Conservation (phyloP, 2,888 invertebrate genomes). For the Charanyca ferruginea region DNA sequence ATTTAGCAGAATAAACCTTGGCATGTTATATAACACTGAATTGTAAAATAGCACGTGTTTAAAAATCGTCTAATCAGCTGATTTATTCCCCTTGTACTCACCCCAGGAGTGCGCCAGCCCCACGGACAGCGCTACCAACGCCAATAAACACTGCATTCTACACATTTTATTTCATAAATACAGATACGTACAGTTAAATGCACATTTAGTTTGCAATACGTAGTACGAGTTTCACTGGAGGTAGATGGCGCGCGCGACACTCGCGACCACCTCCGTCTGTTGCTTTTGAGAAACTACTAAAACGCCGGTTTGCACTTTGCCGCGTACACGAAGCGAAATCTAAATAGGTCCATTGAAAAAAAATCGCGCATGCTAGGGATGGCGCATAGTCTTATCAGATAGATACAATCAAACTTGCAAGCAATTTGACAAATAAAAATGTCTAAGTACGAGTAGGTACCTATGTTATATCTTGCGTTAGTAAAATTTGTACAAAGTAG, state of each 20-base stretch:
- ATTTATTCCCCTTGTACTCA: conserved; percentile 82
- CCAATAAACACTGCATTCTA: conserved; percentile 79
- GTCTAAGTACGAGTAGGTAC: too few relatives aligned
- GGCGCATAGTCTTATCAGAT: conserved; percentile 72
- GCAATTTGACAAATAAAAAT: conserved; percentile 28
- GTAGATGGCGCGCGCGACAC: conserved; percentile 78
- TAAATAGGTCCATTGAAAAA: conserved; percentile 82
- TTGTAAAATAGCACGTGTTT: conserved; percentile 81
- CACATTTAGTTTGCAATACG: conserved; percentile 77
- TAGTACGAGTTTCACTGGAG: conserved; percentile 83
- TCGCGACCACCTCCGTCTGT: conserved; percentile 73
- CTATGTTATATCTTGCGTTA: too few relatives aligned
- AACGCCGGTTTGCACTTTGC: conserved; percentile 67
- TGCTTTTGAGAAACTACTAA: conserved; percentile 65
- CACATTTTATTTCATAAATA: conserved; percentile 88
- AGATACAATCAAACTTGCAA: background rate
- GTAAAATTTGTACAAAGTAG: too few relatives aligned
- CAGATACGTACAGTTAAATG: conserved; percentile 75
- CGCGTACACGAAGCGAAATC: conserved; percentile 73
- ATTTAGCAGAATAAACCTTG: conserved; percentile 27
- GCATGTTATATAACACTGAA: conserved; percentile 79
- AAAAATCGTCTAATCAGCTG: conserved; percentile 82
- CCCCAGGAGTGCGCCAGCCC: conserved; percentile 83
- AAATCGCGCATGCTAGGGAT: conserved; percentile 76
- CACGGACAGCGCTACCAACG: conserved; percentile 75